These are phyloP conservation scores for Drosophila demipolita DNA, from an alignment of 2,888 invertebrate species.

Conservation along the genomic window DNA sequence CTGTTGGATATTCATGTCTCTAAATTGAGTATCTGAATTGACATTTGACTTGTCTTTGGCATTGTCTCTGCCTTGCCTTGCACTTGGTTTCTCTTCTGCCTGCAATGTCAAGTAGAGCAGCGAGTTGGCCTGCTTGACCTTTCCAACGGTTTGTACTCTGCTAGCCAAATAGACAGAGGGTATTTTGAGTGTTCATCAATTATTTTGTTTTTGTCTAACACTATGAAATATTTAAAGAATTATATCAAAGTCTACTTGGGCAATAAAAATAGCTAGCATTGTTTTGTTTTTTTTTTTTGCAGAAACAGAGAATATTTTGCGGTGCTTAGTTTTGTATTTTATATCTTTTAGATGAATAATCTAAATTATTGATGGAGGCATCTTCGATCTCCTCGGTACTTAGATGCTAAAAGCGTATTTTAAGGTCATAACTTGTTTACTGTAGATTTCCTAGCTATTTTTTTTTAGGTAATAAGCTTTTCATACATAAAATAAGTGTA, in stretches of 20 bases:
- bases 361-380: neutral
- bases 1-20: conserved; percentile 2
- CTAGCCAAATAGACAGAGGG: neutral
- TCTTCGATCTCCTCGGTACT: neutral
- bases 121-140: conserved; percentile 48
- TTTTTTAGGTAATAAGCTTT: neutral
- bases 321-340: too few relatives aligned
- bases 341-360: neutral
- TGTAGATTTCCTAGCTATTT: conserved; percentile 1
- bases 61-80: conserved; percentile 39
- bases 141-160: conserved; percentile 17
- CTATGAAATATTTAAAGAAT: too few relatives aligned
- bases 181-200: neutral
- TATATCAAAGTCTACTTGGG: neutral
- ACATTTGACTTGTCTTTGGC: conserved; percentile 45
- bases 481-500: neutral
- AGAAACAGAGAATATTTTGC: neutral
- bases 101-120: conserved; percentile 72
- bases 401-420: neutral
- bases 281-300: neutral
- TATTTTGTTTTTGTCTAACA: neutral
- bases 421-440: neutral
- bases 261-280: neutral
- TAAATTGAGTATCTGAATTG: conserved; percentile 9
- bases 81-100: conserved; percentile 12